Evolutionary conservation across 64 coral and sea anemone species (phyloP).

Genomic region (Pocillopora damicornis): DNA sequence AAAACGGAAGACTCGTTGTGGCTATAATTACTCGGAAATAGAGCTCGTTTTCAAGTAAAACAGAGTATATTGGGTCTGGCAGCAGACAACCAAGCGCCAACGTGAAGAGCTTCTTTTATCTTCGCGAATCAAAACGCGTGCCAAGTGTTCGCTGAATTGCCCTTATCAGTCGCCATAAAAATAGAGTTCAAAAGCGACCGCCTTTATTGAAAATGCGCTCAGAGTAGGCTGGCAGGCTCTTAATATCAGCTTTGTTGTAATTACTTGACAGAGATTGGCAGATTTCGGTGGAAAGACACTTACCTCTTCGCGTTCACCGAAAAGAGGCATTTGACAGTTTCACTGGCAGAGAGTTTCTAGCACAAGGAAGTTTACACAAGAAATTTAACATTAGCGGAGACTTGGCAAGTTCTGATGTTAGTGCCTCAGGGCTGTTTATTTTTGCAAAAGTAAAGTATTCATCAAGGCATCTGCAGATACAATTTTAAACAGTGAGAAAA

Average conservation of each 20-base stretch:
- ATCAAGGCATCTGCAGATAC: neutral
- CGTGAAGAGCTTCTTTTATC: constrained; percentile 32
- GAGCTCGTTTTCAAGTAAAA: constrained; percentile 14
- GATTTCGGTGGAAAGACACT: constrained; percentile 7
- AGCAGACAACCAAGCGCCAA: constrained; percentile 11
- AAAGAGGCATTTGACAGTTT: neutral
- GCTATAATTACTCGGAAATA: constrained; percentile 20
- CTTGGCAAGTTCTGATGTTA: constrained; percentile 6
- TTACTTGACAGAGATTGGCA: constrained; percentile 39
- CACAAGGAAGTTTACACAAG: constrained; percentile 16
- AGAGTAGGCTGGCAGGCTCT: constrained; percentile 37
- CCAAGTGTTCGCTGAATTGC: constrained; percentile 21
- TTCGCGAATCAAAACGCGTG: constrained; percentile 34
- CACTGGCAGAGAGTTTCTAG: neutral
- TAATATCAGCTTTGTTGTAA: constrained; percentile 49
- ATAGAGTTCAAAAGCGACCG: constrained; percentile 64
- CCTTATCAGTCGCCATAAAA: constrained; percentile 16
- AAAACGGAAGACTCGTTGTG: constrained; percentile 34
- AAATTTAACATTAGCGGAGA: neutral
- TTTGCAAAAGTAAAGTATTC: neutral
- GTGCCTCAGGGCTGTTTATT: constrained; percentile 14
- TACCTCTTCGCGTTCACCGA: neutral
- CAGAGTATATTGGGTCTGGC: constrained; percentile 17
- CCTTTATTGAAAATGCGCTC: constrained; percentile 45
- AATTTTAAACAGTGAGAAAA: neutral